Evolutionary conservation across 2,113 vertebrate species (phyloP), one percentile per base, ranked within the genome.

Genomic region (Etheostoma spectabile): DNA sequence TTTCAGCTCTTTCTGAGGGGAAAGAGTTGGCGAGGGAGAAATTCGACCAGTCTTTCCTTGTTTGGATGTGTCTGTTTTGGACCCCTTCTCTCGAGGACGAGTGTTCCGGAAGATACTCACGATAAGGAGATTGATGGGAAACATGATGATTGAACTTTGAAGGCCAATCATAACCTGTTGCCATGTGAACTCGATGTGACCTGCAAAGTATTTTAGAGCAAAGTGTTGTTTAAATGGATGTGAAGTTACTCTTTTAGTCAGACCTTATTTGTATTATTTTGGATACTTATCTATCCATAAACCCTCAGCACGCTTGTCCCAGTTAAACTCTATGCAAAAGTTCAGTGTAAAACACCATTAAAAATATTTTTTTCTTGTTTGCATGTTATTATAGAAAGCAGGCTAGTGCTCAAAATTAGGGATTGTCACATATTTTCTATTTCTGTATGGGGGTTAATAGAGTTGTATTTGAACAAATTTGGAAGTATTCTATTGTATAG

Each of bases 131-230:
- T 99, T 99, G 95, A 99, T 96, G 86, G 98, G 97, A 84, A 99
- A 98, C 97, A 98, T 97, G 62, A 99, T 96, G 76, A 99, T 86
- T 10, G 98, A 99, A 92, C 97, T 99, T 91, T 99, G 96, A 79
- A 99, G 83, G 63, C 97, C 97, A 13, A 98, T 97, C 95, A 97
- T 96, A 79, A 98, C 97, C 75, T 99, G 97, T 59, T 98, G 98
- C 98, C 97, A 99, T 0, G 97, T 99, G 88, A 99, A 97, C 86
- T 97, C 96, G 0, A 98, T 97, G 68, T 97, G 96, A 81, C 98
- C 97, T 99, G 88, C 51, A 73, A 78, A 83, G 15, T 57, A 42
- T 42, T 42, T 42, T 7, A 42, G 38, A 8, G 38, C 38, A 74
- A 85, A 77, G 61, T 13, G 0, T 11, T 27, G 5, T 49, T 70